A percentile compares a stretch with the other conserved stretches of the same genome.
These are phyloP conservation scores for Epinotia brunnichana DNA, from an alignment of 2,888 invertebrate species.

Conservation along the genomic window DNA sequence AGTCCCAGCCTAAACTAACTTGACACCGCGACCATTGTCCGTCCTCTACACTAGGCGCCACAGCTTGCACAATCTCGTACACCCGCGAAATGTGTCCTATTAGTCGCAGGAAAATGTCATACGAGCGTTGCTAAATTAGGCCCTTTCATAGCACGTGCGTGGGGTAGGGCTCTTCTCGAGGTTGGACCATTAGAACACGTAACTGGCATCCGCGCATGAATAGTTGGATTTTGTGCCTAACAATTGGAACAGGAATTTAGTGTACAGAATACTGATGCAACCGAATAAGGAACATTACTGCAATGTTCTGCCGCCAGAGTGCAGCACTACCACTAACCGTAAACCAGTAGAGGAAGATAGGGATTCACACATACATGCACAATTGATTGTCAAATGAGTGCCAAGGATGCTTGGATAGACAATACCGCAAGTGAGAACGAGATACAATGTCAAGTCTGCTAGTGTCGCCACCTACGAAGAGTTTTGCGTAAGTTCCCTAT, in stretches of 20 bases:
- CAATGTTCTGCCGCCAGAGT: no score
- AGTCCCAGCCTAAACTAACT: slow-evolving; percentile 50
- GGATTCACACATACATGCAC: no score
- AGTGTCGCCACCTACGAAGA: no score
- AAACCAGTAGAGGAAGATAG: no score
- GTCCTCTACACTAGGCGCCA: slow-evolving; percentile 69
- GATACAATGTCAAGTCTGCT: no score
- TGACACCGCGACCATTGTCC: slow-evolving; percentile 68
- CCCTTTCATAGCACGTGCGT: slow-evolving; percentile 37
- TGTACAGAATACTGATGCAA: no score
- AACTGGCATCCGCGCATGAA: background rate
- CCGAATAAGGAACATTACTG: no score
- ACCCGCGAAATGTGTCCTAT: slow-evolving; percentile 71
- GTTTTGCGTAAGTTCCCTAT: no score
- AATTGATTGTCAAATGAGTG: no score
- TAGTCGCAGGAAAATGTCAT: slow-evolving; percentile 69
- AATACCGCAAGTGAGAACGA: no score
- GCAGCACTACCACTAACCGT: no score
- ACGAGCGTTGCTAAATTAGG: slow-evolving; percentile 51
- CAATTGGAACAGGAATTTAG: background rate
- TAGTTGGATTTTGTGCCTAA: background rate
- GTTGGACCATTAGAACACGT: background rate
- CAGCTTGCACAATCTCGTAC: slow-evolving; percentile 64
- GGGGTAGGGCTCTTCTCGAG: slow-evolving; percentile 20
- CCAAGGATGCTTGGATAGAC: no score